Conservation (phyloP, 2,888 invertebrate species). For the Himalopsyche kuldschensis region DNA sequence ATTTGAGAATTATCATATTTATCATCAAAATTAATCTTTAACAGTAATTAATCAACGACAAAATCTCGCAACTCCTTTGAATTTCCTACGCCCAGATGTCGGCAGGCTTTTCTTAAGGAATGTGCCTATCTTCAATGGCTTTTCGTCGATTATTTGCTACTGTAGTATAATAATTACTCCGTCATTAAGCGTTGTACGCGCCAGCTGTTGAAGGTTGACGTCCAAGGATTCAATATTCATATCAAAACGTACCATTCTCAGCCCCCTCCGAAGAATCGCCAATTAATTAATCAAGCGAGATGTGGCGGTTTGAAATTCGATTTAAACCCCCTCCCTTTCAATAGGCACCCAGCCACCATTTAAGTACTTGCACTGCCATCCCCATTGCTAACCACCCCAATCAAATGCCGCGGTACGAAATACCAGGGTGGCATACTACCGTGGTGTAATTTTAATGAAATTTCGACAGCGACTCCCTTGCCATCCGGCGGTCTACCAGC, state of each 20-base stretch:
- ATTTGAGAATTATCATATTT: too few species aligned
- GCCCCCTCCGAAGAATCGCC: not conserved
- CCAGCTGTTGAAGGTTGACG: not conserved
- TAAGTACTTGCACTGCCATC: not conserved
- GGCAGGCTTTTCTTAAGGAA: not conserved
- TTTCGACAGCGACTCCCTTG: not conserved
- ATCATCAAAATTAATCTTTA: too few species aligned
- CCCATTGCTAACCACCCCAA: not conserved
- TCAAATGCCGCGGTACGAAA: not conserved
- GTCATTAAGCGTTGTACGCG: not conserved
- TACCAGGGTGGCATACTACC: not conserved
- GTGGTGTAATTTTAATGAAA: not conserved
- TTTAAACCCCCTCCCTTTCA: not conserved
- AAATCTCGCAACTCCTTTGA: not conserved
- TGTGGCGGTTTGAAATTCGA: not conserved
- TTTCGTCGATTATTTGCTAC: not conserved
- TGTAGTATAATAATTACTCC: not conserved
- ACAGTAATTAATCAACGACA: not conserved
- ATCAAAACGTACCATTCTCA: not conserved
- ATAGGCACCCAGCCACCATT: not conserved
- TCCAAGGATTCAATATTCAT: not conserved
- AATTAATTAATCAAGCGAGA: not conserved
- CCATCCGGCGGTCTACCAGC: not conserved
- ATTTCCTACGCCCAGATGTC: not conserved
- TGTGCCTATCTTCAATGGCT: not conserved